Percentiles rank a stretch among this genome's conserved stretches.
Conservation (phyloP, 2,888 invertebrate species). For the Buathra laborator region DNA sequence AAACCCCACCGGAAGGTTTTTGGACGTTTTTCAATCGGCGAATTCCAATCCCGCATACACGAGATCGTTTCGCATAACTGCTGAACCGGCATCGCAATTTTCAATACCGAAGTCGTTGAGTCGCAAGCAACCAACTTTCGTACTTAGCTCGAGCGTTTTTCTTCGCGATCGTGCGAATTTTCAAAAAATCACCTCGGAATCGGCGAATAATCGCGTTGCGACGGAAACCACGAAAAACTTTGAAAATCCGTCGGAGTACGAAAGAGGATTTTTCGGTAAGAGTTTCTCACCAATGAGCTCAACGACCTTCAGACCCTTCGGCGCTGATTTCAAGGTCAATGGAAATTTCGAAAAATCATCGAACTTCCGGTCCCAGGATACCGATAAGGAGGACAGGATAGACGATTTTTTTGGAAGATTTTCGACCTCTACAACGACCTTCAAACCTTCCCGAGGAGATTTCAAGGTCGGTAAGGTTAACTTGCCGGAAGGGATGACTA, state of each 20-base stretch:
- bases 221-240: slow-evolving; percentile 19
- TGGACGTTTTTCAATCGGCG: slow-evolving; percentile 23
- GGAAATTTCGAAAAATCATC: slow-evolving; percentile 18
- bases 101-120: slow-evolving; percentile 17
- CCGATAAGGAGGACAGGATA: background rate
- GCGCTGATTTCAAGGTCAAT: slow-evolving; percentile 39
- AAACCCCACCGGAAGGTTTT: background rate
- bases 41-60: slow-evolving; percentile 61
- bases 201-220: slow-evolving; percentile 20
- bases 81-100: slow-evolving; percentile 34
- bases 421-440: slow-evolving; percentile 25
- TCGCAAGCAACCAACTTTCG: slow-evolving; percentile 70
- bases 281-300: slow-evolving; percentile 11
- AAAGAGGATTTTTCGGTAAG: background rate
- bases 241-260: slow-evolving; percentile 1
- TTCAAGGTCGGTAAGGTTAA: background rate
- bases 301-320: slow-evolving; percentile 43
- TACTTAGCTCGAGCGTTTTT: slow-evolving; percentile 72
- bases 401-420: background rate
- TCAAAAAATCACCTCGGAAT: slow-evolving; percentile 7
- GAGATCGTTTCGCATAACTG: slow-evolving; percentile 59
- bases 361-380: slow-evolving; percentile 37
- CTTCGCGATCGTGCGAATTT: slow-evolving; percentile 56
- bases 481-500: background rate
- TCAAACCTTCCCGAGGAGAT: background rate